phyloP scores from a whole-genome alignment of 2,113 vertebrate species.

The Pelecanus crispus region DNA sequence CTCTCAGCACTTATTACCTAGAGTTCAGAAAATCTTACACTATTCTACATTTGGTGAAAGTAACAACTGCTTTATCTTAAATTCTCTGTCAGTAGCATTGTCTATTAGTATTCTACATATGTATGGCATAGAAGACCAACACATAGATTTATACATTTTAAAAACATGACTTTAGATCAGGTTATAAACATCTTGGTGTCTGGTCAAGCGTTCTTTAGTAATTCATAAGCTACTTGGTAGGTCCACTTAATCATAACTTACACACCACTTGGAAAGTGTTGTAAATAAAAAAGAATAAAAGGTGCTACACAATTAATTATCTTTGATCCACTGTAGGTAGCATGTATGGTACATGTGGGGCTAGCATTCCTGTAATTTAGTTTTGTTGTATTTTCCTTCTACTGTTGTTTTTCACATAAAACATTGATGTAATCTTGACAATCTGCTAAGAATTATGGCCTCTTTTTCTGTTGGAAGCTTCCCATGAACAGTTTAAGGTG shows the following conservation, averaged over 20 bases:
- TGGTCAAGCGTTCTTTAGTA: background rate
- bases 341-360: background rate
- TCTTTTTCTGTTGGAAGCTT: background rate
- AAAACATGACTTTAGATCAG: background rate
- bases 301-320: background rate
- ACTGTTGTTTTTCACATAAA: background rate
- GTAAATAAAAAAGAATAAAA: background rate
- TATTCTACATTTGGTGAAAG: background rate
- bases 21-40: background rate
- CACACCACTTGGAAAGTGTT: background rate
- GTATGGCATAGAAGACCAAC: background rate
- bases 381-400: background rate
- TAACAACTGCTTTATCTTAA: background rate
- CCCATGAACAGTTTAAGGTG: background rate
- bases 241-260: background rate
- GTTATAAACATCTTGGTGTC: background rate
- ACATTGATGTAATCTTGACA: background rate
- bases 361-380: background rate
- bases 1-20: background rate
- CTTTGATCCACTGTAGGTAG: background rate
- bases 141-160: background rate
- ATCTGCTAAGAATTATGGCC: background rate
- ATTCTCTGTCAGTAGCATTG: background rate
- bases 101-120: background rate
- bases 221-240: background rate